Evolutionary conservation across 1,140 invertebrate genomes (phyloP).

Genomic region (roundworm (Caenorhabditis elegans)): DNA sequence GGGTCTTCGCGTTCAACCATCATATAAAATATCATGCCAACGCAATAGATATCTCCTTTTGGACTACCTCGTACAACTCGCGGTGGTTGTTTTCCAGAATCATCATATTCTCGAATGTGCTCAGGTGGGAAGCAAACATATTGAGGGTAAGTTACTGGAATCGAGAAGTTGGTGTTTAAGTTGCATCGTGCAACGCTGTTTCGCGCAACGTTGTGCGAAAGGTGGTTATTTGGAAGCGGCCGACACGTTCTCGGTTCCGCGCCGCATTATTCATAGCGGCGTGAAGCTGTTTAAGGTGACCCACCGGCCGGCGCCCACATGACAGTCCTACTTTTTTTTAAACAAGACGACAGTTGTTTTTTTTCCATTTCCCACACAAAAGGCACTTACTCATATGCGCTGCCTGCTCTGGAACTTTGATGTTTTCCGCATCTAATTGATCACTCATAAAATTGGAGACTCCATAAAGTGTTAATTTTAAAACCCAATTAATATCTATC

Average conservation of each 20-base stretch:
- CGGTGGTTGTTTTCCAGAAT: not conserved
- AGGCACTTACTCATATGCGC: slow-evolving; percentile 37
- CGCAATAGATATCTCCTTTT: slow-evolving; percentile 5
- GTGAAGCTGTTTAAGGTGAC: no score
- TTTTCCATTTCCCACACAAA: no score
- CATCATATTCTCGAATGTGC: slow-evolving; percentile 38
- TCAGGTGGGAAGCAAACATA: slow-evolving; percentile 59
- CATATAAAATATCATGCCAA: slow-evolving; percentile 13
- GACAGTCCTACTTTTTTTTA: no score
- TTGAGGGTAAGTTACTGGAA: not conserved
- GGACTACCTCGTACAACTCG: not conserved
- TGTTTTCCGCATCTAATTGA: slow-evolving; percentile 43
- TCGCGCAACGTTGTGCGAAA: no score
- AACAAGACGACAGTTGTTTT: no score
- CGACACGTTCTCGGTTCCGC: no score
- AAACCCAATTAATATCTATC: slow-evolving; percentile 65
- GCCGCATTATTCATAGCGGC: no score
- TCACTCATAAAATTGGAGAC: slow-evolving; percentile 55
- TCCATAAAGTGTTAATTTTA: slow-evolving; percentile 63
- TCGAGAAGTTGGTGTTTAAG: no score
- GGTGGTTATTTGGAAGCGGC: no score
- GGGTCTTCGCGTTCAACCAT: slow-evolving; percentile 1
- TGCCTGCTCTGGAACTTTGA: slow-evolving; percentile 55
- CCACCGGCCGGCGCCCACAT: no score
- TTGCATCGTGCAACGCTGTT: no score